These are phyloP conservation scores for Dasyprocta punctata DNA, from an alignment of 2,113 vertebrate genomes.

Conservation along the genomic window DNA sequence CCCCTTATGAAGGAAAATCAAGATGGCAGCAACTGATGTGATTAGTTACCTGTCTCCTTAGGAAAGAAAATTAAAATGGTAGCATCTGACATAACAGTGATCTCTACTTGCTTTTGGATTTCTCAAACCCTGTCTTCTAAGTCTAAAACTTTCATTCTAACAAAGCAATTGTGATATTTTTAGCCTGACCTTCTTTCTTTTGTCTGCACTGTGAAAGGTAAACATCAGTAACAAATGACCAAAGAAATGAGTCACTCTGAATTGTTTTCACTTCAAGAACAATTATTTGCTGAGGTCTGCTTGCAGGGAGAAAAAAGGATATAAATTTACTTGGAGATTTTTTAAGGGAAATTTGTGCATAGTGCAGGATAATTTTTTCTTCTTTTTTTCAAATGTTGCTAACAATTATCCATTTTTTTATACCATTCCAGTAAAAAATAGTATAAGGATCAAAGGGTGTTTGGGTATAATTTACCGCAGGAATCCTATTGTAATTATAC, in stretches of 20 bases:
- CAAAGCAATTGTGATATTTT: conserved; percentile 11
- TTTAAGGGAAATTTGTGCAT: conserved; percentile 24
- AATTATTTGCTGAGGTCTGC: conserved; percentile 22
- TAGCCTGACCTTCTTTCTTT: conserved; percentile 43
- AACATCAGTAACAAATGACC: conserved; percentile 31
- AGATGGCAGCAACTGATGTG: not conserved
- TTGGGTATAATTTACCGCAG: not conserved
- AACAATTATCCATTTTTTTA: not conserved
- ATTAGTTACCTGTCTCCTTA: not conserved
- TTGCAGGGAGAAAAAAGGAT: not conserved
- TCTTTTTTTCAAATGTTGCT: not conserved
- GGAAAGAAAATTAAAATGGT: not conserved
- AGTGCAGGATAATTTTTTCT: conserved; percentile 3
- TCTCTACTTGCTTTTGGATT: conserved; percentile 45
- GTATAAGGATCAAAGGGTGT: accelerated
- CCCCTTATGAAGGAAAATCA: not conserved
- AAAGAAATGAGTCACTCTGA: conserved; percentile 20
- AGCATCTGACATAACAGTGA: not conserved
- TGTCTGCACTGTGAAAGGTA: conserved; percentile 55
- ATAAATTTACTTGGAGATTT: not conserved
- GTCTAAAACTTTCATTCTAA: not conserved
- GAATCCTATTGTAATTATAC: not conserved
- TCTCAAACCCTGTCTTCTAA: conserved; percentile 31
- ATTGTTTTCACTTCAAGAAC: conserved; percentile 33
- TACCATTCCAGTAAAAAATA: not conserved